Evolutionary conservation across 2,113 vertebrate genomes (phyloP).

Genomic region (Aythya baeri): DNA sequence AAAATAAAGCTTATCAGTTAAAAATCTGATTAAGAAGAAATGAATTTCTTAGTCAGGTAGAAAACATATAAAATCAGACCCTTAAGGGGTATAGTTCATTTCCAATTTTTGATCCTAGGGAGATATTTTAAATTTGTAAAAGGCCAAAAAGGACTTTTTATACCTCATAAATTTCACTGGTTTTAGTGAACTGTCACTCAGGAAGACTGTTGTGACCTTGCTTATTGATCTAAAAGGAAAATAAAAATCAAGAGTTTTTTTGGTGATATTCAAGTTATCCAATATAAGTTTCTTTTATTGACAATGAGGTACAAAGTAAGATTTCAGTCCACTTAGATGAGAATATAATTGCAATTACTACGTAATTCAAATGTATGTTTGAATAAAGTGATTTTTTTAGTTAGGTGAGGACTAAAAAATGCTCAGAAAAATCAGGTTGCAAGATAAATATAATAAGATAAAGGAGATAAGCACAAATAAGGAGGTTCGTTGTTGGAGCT

Average conservation of each 20-base stretch:
- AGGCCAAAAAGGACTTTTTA: background rate
- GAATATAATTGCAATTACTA: background rate
- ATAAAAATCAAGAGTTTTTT: background rate
- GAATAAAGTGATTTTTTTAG: background rate
- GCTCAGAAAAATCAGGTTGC: background rate
- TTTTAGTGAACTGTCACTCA: background rate
- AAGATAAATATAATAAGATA: background rate
- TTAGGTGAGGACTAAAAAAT: background rate
- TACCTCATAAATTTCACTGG: background rate
- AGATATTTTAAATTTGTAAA: background rate
- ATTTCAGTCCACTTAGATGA: background rate
- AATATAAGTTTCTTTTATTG: background rate
- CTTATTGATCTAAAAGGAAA: background rate
- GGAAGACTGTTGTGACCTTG: background rate
- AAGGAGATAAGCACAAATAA: background rate
- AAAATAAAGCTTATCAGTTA: background rate
- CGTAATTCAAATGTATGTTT: background rate
- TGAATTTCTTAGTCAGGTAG: background rate
- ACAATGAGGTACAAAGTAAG: background rate
- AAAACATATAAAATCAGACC: conserved; percentile 14
- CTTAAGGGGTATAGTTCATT: background rate
- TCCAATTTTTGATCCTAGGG: background rate
- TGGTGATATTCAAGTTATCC: background rate
- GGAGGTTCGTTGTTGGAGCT: background rate
- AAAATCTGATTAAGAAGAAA: conserved; percentile 9